These are phyloP conservation scores for Cottoperca gobio DNA, from an alignment of 2,797 vertebrate genomes.

Conservation along the genomic window DNA sequence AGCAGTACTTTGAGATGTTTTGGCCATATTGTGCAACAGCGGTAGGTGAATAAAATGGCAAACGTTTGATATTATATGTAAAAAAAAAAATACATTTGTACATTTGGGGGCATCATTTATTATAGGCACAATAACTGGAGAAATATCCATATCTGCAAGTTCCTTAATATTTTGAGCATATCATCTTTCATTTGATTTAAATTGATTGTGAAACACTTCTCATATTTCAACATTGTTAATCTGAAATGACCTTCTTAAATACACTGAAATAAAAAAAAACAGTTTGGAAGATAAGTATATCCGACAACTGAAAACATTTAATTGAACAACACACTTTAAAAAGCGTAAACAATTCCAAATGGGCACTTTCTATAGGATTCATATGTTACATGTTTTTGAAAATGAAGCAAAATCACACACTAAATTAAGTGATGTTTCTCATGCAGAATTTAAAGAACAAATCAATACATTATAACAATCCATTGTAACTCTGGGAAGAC, in stretches of 20 bases:
- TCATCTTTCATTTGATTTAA: neutral
- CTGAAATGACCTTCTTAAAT: neutral
- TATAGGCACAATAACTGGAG: neutral
- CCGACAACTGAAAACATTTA: neutral
- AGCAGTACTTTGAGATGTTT: constrained; percentile 37
- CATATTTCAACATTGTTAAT: no score
- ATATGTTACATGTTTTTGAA: neutral
- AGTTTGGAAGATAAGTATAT: neutral
- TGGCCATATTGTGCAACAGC: neutral
- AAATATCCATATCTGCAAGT: neutral
- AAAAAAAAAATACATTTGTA: neutral
- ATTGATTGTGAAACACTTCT: neutral
- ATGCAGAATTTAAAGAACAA: constrained; percentile 1
- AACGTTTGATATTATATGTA: no score
- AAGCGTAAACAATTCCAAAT: neutral
- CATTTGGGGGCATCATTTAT: neutral
- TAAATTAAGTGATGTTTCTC: neutral
- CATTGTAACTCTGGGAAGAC: constrained; percentile 6
- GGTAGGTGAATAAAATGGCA: neutral
- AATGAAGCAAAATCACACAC: neutral
- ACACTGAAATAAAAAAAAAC: neutral
- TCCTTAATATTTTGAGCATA: neutral
- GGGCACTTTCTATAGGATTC: neutral
- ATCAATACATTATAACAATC: neutral
- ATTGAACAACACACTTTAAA: neutral